Percentiles rank a stretch among this genome's conserved stretches.
Evolutionary conservation across 2,888 invertebrate species (phyloP).

Genomic region (Subacronicta megacephala): DNA sequence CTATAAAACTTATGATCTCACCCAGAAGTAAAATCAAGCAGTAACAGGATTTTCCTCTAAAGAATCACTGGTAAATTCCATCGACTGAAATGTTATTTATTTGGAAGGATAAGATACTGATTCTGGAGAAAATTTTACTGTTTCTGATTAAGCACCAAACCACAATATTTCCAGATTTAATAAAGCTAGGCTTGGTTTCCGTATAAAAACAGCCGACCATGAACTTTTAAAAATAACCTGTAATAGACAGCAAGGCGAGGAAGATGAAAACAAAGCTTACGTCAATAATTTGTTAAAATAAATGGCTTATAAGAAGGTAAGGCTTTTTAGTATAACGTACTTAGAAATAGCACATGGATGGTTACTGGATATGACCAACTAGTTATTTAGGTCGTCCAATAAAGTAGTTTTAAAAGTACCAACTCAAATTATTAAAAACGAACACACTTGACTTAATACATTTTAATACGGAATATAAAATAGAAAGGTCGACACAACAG

Average conservation of each 20-base stretch:
- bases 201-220: conserved; percentile 41
- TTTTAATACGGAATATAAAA: background rate
- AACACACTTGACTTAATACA: too few species aligned
- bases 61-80: background rate
- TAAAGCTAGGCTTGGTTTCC: conserved; percentile 19
- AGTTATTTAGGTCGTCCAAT: conserved; percentile 4
- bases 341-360: conserved; percentile 8
- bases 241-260: conserved; percentile 23
- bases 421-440: too few species aligned
- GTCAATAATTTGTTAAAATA: conserved; percentile 42
- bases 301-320: conserved; percentile 22
- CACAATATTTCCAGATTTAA: conserved; percentile 8
- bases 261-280: conserved; percentile 36
- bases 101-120: background rate
- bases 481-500: background rate
- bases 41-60: background rate
- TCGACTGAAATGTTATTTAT: background rate
- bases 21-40: background rate
- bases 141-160: too few species aligned
- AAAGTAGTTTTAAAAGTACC: background rate
- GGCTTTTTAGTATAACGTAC: conserved; percentile 3
- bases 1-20: conserved; percentile 3
- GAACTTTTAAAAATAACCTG: conserved; percentile 52
- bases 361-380: background rate
- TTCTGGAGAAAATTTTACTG: background rate